Evolutionary conservation across 2,797 vertebrate genomes (phyloP).

Genomic region (Lagorchestes hirsutus): DNA sequence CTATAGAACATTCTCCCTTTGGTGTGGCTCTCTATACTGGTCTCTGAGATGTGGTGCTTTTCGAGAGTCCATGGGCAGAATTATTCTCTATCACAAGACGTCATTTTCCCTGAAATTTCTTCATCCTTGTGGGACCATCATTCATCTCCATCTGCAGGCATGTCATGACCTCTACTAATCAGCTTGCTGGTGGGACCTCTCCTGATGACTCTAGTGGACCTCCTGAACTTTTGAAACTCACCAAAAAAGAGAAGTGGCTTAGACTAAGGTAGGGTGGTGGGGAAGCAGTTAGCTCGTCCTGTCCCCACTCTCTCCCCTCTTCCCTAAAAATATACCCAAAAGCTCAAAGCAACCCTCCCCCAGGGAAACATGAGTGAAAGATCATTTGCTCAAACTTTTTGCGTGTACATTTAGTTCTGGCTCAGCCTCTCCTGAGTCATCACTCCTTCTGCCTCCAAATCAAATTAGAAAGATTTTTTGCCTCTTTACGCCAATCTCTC

Average conservation of each 20-base stretch:
- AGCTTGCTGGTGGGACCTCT: neutral
- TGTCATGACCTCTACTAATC: neutral
- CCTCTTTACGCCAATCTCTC: neutral
- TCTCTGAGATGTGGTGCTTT: neutral
- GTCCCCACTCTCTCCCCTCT: neutral
- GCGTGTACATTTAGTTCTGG: neutral
- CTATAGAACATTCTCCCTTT: neutral
- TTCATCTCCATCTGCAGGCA: neutral
- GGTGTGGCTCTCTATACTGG: neutral
- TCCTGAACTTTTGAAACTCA: neutral
- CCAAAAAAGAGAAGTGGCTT: neutral
- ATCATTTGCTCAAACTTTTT: neutral
- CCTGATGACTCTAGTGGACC: neutral
- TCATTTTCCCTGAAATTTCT: neutral
- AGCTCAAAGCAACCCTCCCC: neutral
- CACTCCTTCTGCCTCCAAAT: neutral
- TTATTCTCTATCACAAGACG: neutral
- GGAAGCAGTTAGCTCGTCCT: neutral
- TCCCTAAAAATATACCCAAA: neutral
- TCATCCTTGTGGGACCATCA: neutral
- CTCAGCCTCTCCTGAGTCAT: neutral
- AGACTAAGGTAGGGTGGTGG: neutral
- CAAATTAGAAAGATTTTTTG: slow-evolving; percentile 9
- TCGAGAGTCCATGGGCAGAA: neutral
- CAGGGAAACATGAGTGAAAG: neutral